phyloP scores from a whole-genome alignment of 1,140 invertebrate genomes.

The Harlomillsia oculata region DNA sequence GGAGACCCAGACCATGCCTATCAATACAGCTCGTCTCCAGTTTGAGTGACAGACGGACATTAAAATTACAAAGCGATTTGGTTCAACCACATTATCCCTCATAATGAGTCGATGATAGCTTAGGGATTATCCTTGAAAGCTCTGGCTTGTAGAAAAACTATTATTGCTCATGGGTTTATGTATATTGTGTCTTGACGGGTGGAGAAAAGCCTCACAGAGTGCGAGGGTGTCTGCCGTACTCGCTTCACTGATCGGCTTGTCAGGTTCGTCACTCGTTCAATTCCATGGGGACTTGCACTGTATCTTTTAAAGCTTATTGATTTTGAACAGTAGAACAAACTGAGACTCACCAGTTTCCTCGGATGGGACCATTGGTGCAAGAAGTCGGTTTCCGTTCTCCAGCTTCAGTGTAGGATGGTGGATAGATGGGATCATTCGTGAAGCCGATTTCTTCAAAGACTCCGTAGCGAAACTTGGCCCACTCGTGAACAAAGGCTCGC shows the following conservation, averaged over 20 bases:
- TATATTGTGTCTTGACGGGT: no score
- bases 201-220: no score
- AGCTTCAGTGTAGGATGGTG: constrained; percentile 35
- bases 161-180: background rate
- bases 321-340: background rate
- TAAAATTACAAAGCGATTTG: constrained; percentile 15
- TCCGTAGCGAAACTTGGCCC: constrained; percentile 57
- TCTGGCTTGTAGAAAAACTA: background rate
- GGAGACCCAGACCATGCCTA: background rate
- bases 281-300: background rate
- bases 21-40: background rate
- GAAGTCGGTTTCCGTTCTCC: constrained; percentile 41
- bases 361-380: constrained; percentile 42
- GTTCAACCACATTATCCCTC: constrained; percentile 27
- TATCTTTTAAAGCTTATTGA: no score
- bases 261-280: background rate
- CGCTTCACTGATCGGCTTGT: constrained; percentile 1
- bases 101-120: constrained; percentile 31
- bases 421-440: constrained; percentile 50
- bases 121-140: no score
- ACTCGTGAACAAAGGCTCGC: constrained; percentile 51
- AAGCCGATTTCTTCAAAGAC: constrained; percentile 59
- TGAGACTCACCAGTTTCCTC: constrained; percentile 42
- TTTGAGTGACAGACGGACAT: constrained; percentile 6
- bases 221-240: no score